Conservation (phyloP, 2,797 vertebrate species). For the Ataeniobius toweri region DNA sequence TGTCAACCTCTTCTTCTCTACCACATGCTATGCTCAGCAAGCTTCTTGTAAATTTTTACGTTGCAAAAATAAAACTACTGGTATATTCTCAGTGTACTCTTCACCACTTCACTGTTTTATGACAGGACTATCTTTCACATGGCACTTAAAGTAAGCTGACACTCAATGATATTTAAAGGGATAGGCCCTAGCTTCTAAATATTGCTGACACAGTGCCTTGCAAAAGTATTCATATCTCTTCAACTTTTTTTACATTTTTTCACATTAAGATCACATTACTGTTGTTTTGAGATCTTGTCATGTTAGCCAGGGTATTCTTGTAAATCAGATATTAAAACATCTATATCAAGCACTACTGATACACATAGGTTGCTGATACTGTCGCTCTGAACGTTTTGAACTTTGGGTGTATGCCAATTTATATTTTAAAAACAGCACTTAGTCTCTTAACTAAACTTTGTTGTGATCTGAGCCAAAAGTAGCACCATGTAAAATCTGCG, state of each 20-base stretch:
- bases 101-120: not conserved
- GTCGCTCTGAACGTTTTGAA: too few relatives aligned
- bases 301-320: too few relatives aligned
- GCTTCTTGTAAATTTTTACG: not conserved
- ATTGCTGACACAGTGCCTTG: not conserved
- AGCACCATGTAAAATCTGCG: too few relatives aligned
- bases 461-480: too few relatives aligned
- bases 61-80: not conserved
- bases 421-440: too few relatives aligned
- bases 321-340: too few relatives aligned
- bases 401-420: too few relatives aligned
- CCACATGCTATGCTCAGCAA: not conserved
- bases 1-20: not conserved
- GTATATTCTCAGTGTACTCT: not conserved
- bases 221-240: not conserved
- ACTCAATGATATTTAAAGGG: not conserved
- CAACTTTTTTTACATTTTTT: not conserved
- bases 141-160: not conserved
- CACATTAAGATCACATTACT: not conserved
- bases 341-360: too few relatives aligned
- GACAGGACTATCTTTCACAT: not conserved
- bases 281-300: not conserved
- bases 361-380: too few relatives aligned
- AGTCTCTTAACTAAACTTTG: too few relatives aligned
- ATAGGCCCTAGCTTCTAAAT: not conserved